A percentile compares a stretch with the other conserved stretches of the same genome.
phyloP scores from a whole-genome alignment of 2,113 vertebrate genomes.

The Indri indri region DNA sequence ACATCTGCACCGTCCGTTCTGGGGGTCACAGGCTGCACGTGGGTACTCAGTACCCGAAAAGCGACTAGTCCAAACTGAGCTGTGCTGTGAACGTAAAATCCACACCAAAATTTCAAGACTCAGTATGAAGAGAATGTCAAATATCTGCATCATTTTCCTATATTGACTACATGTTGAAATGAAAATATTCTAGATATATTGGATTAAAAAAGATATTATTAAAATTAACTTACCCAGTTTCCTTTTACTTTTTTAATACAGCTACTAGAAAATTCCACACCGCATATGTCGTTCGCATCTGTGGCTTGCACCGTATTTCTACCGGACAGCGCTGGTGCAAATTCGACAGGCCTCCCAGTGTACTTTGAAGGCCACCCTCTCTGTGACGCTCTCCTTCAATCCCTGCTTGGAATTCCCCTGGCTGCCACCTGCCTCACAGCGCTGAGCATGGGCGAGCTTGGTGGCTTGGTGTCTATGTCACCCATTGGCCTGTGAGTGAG shows the following conservation, averaged over 20 bases:
- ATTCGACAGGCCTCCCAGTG: background rate
- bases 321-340: background rate
- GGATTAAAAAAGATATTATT: background rate
- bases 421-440: background rate
- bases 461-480: background rate
- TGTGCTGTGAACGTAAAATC: background rate
- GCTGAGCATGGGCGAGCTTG: background rate
- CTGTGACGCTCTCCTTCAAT: background rate
- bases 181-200: background rate
- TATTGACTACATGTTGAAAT: constrained; percentile 26
- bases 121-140: background rate
- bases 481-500: background rate
- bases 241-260: background rate
- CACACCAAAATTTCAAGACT: background rate
- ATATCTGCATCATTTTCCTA: background rate
- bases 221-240: background rate
- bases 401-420: background rate
- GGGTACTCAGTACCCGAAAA: background rate
- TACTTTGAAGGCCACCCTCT: background rate
- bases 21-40: background rate
- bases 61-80: background rate
- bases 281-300: background rate
- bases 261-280: background rate
- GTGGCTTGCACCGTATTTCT: background rate
- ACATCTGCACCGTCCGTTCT: background rate